Percentiles rank a stretch among this genome's conserved stretches.
These are phyloP conservation scores for Pandemis cinnamomeana DNA, from an alignment of 2,888 invertebrate genomes.

Conservation along the genomic window DNA sequence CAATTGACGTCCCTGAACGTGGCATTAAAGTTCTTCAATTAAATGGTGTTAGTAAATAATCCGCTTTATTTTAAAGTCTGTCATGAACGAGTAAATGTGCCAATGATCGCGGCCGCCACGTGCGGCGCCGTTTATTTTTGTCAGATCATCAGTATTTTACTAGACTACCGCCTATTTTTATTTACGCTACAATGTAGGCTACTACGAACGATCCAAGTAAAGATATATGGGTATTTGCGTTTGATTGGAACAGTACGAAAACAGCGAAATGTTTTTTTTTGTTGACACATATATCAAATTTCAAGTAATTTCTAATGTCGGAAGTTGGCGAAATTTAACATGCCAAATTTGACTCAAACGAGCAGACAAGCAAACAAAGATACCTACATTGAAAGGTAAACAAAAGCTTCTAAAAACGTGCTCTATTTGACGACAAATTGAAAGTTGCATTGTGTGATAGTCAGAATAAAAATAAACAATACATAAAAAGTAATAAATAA, in stretches of 20 bases:
- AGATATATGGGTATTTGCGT: background rate
- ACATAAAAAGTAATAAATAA: no score
- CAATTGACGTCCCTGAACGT: background rate
- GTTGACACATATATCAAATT: no score
- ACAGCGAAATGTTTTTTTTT: background rate
- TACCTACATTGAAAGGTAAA: no score
- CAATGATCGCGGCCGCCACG: slow-evolving; percentile 23
- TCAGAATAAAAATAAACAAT: no score
- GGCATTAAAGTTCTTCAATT: background rate
- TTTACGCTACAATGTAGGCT: slow-evolving; percentile 30
- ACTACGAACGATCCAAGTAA: background rate
- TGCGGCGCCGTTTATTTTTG: slow-evolving; percentile 28
- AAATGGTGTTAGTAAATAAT: slow-evolving; percentile 4
- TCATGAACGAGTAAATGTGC: slow-evolving; percentile 25
- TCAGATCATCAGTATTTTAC: slow-evolving; percentile 13
- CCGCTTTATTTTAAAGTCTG: slow-evolving; percentile 14
- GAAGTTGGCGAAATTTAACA: no score
- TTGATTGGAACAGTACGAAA: background rate
- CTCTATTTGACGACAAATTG: background rate
- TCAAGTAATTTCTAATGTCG: no score
- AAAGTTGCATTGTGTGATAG: background rate
- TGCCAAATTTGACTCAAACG: no score
- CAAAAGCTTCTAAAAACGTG: background rate
- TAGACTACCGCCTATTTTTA: slow-evolving; percentile 13
- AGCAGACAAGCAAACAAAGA: no score